Evolutionary conservation across 2,888 invertebrate genomes (phyloP).

Genomic region (Macrosoma leucophasiata): DNA sequence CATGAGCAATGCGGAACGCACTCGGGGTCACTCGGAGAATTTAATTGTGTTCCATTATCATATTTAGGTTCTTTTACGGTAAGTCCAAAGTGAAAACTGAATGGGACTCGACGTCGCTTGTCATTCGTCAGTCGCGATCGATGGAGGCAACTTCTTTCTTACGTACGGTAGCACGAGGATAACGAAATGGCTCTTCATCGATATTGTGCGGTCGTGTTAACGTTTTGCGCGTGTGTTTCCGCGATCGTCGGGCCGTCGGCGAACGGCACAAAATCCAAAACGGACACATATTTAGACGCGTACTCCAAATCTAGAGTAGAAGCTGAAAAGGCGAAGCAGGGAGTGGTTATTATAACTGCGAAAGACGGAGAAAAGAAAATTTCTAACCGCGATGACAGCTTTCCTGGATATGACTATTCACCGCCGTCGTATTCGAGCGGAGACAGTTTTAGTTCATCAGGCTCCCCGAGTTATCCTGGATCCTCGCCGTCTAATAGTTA

Average conservation of each 20-base stretch:
- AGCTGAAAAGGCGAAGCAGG: slow-evolving; percentile 64
- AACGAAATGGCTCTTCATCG: slow-evolving; percentile 47
- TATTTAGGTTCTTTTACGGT: slow-evolving; percentile 75
- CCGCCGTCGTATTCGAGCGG: slow-evolving; percentile 52
- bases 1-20: slow-evolving; percentile 71
- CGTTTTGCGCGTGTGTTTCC: slow-evolving; percentile 43
- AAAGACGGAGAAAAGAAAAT: slow-evolving; percentile 68
- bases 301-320: slow-evolving; percentile 74
- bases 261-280: slow-evolving; percentile 54
- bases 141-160: slow-evolving; percentile 63
- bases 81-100: slow-evolving; percentile 74
- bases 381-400: slow-evolving; percentile 64
- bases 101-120: slow-evolving; percentile 53
- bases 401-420: slow-evolving; percentile 60
- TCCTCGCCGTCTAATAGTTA: slow-evolving; percentile 34
- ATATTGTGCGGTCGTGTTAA: slow-evolving; percentile 39
- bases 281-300: slow-evolving; percentile 80
- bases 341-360: slow-evolving; percentile 60
- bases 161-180: slow-evolving; percentile 43
- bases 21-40: slow-evolving; percentile 65
- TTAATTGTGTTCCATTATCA: slow-evolving; percentile 76
- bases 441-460: slow-evolving; percentile 48
- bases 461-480: slow-evolving; percentile 34
- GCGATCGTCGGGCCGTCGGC: slow-evolving; percentile 57
- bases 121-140: slow-evolving; percentile 69